Evolutionary conservation across 2,888 invertebrate genomes (phyloP).

Genomic region (Glyphotaelius pellucidus): DNA sequence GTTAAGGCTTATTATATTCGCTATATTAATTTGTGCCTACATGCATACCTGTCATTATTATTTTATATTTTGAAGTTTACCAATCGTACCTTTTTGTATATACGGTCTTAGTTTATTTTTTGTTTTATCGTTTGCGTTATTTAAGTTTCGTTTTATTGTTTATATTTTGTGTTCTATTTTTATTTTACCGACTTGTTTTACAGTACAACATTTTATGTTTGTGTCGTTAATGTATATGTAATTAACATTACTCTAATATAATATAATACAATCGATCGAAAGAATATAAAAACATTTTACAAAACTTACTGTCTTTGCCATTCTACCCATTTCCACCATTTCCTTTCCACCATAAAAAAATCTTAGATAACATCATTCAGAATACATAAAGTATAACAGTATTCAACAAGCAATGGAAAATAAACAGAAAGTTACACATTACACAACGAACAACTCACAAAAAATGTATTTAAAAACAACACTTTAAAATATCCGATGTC

Average conservation of each 20-base stretch:
- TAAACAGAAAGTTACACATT: too few species aligned
- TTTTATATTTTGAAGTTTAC: slow-evolving; percentile 60
- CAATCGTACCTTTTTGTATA: slow-evolving; percentile 63
- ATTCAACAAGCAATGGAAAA: too few species aligned
- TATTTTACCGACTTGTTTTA: slow-evolving; percentile 58
- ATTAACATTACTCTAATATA: slow-evolving; percentile 49
- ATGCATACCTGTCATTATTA: slow-evolving; percentile 64
- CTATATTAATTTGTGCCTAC: slow-evolving; percentile 64
- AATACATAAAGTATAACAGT: too few species aligned
- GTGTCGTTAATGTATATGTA: slow-evolving; percentile 47
- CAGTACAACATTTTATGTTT: slow-evolving; percentile 50
- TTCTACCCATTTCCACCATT: background rate
- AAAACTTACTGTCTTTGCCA: slow-evolving; percentile 23
- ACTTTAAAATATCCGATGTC: too few species aligned
- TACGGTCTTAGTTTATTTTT: slow-evolving; percentile 63
- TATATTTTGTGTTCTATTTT: slow-evolving; percentile 59
- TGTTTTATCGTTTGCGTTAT: slow-evolving; percentile 54
- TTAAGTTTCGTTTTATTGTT: slow-evolving; percentile 57
- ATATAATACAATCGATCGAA: slow-evolving; percentile 63
- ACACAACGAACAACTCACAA: too few species aligned
- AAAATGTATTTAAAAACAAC: too few species aligned
- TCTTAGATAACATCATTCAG: too few species aligned
- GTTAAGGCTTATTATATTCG: slow-evolving; percentile 54
- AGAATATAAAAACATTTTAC: slow-evolving; percentile 62
- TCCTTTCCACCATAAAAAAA: too few species aligned